Base-by-base conservation (phyloP, 2,113 vertebrate species). In the Nannobrachium achirus region DNA sequence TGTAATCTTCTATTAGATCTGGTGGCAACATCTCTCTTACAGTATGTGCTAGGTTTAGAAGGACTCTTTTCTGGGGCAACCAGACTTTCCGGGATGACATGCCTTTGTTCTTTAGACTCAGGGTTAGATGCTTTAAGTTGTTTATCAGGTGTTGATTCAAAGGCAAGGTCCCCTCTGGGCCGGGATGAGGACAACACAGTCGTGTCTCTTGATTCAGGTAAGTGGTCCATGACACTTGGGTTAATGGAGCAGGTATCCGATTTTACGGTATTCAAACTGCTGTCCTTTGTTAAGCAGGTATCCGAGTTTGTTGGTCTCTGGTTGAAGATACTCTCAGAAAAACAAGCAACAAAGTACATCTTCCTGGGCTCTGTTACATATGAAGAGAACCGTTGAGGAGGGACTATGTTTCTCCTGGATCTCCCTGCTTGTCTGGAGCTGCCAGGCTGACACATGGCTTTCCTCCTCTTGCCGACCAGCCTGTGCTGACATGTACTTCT, bases 331-430 rank as follows among this genome's bases (percentile, higher is more conserved):
- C 68, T 85, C 72, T 95, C 94, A 77, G 91, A 86, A 81, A 92
- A 90, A 85, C 88, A 91, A 13, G 88, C 89, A 58, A 87, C 82
- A 80, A 86, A 89, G 77, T 83, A 91, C 92, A 92, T 93, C 49
- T 91, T 92, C 61, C 89, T 87, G 56, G 90, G 90, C 78, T 96
- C 95, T 15, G 94, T 97, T 49, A 98, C 93, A 69, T 96, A 98
- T 10, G 95, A 93, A 42, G 95, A 95, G 67, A 94, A 96, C 82
- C 94, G 92, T 3, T 93, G 93, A 57, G 96, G 95, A 46, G 93
- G 95, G n/a, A 96, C 93, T 79, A 96, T 91, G 59, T 88, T 95
- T 82, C 94, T 89, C 79, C 92, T 94, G 11, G 89, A 92, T 90
- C 91, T 94, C 69, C 82, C 76, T 64, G 83, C 48, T 39, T 81